Base-by-base conservation (phyloP, 2,888 invertebrate genomes). In the Alentia gelatinosa region DNA sequence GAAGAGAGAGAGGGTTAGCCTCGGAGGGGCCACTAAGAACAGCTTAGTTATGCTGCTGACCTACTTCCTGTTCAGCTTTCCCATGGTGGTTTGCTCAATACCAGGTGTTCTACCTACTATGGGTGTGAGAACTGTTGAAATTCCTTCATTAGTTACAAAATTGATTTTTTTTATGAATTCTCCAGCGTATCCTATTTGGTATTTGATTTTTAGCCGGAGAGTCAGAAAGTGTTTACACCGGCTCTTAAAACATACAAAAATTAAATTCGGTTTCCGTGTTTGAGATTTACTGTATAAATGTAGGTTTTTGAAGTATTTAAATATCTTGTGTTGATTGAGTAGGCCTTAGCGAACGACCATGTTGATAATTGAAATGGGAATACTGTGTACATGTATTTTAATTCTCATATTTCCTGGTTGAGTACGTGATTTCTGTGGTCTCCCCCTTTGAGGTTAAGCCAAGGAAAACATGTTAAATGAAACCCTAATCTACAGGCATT, bases 101-200 rank as follows among this genome's bases (percentile, higher is more conserved):
- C 95, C 95, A 0, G 93, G 93, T 0, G 93, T 93, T 35, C 47
- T 91, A 3, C 9, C 42, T 33, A 30, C 84, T 3, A 7, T 74
- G 1, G n/a, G 79, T 19, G 37, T 90, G 0, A 35, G 74, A 12
- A n/a, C 33, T 35, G n/a, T 95, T 3, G 91, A 94, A 0, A 84
- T 93, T 0, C 91, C 93, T 1, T 90, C 95, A n/a, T 89, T 95
- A 12, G 91, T 92, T 26, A 94, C 94, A 68, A 93, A 94, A 35
- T 90, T 95, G n/a, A 89, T 94, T 40, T 95, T 95, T 91, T 94
- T 93, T 91, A 74, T 95, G 12, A 95, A 95, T 91, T 94, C 94
- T 0, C 94, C 94, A 3, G 93, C 94, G 5, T 95, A 95, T 89
- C 95, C 95, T 0, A 91, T 94, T 7, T 95, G 95, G 95, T 95